A percentile compares a stretch with the other conserved stretches of the same genome.
phyloP scores from a whole-genome alignment of 2,888 invertebrate genomes.

The Callinectes sapidus region DNA sequence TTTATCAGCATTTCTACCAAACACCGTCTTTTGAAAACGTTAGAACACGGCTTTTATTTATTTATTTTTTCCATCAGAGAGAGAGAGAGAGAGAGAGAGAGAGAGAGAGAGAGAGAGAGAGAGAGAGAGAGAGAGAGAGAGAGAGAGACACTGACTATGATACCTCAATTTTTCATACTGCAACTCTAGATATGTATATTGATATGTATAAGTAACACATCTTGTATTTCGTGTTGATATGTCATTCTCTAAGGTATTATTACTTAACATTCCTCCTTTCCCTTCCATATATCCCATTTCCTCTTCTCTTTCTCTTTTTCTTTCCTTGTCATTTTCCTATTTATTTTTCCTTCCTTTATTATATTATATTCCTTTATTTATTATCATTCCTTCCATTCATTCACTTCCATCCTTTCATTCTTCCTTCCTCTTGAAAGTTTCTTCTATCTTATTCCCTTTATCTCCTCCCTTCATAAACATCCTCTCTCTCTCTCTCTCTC shows the following conservation, averaged over 20 bases:
- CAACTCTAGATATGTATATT: neutral
- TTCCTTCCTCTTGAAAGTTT: neutral
- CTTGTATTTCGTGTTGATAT: too few species aligned
- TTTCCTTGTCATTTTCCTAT: neutral
- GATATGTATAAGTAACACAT: neutral
- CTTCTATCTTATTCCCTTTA: neutral
- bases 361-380: neutral
- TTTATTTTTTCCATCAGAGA: neutral
- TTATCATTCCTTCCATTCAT: neutral
- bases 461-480: neutral
- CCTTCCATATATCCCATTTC: too few species aligned
- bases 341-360: too few species aligned
- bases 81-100: neutral
- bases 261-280: too few species aligned
- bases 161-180: too few species aligned
- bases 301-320: neutral
- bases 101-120: constrained; percentile 1
- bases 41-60: neutral
- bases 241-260: too few species aligned
- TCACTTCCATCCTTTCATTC: neutral
- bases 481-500: constrained; percentile 8
- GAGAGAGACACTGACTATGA: neutral
- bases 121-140: neutral
- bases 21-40: neutral
- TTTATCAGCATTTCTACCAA: neutral